Evolutionary conservation across 64 coral and sea anemone species (phyloP), one percentile per base, ranked within the genome.

Genomic region (Pocillopora damicornis): DNA sequence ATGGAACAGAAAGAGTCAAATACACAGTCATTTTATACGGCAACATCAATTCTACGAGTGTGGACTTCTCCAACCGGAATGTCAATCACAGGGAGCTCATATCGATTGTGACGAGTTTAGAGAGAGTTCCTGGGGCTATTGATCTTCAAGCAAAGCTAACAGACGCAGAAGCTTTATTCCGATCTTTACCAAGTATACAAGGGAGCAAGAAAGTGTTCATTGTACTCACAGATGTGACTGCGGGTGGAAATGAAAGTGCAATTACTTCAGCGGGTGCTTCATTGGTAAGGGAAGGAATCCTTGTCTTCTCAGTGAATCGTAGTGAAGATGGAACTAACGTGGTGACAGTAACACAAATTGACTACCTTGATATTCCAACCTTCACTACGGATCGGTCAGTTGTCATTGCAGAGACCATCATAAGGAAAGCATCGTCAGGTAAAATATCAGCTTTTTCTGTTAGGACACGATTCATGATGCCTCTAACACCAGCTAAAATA

Each of bases 201-300:
- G 16, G 57, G 13, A 88, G 89, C 11, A 90, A 93, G 74, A 93
- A 74, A 87, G 83, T 92, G 9, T 86, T 92, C 71, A 76, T 92
- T 37, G 16, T 71, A 17, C 20, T 92, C 9, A 92, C 84, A 5
- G 90, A 92, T 69, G 60, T 51, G 5, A 62, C 36, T 57, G 35
- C 26, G 12, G 64, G 59, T 62, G 90, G 82, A 35, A 92, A 87
- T 22, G 60, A 57, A 51, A 90, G 35, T 68, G 65, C 59, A 25
- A 68, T 90, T 17, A 23, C 63, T 20, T n/a, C 36, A 59, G 75
- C 75, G 22, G 58, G 75, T 36, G 58, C 76, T 34, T 26, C 60
- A 42, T 35, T 76, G 22, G 61, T 73, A 25, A 51, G 58, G 6
- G 60, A 76, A 60, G 73, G 73, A 0, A 77, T 88, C 18, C 37